Percentiles rank a stretch among this genome's conserved stretches.
These are phyloP conservation scores for Macrobrachium rosenbergii DNA, from an alignment of 1,140 invertebrate species.

Conservation along the genomic window DNA sequence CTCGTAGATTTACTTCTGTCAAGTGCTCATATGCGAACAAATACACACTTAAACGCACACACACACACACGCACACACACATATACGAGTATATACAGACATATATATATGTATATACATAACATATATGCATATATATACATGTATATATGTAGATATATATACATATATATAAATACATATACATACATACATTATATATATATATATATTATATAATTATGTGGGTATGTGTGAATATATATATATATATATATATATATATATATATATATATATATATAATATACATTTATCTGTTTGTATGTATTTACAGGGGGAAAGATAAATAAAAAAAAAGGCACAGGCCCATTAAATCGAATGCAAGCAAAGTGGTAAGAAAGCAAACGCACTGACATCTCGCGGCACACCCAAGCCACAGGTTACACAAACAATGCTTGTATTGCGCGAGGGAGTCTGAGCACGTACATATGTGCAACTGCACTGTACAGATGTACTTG, in stretches of 20 bases:
- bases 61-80: conserved; percentile 4
- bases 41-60: conserved; percentile 12
- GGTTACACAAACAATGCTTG: too few relatives aligned
- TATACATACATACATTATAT: neutral
- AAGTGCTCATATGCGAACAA: neutral
- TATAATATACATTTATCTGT: too few relatives aligned
- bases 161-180: neutral
- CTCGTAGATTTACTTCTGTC: neutral
- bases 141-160: conserved; percentile 1
- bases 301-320: too few relatives aligned
- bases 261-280: neutral
- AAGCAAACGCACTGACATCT: too few relatives aligned
- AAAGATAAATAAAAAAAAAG: too few relatives aligned
- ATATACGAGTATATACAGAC: neutral
- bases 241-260: neutral
- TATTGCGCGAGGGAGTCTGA: too few relatives aligned
- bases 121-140: neutral
- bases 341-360: too few relatives aligned
- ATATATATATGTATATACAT: neutral
- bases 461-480: too few relatives aligned
- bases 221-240: too few relatives aligned
- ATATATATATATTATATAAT: neutral
- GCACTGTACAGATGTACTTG: too few relatives aligned
- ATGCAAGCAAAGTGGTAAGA: too few relatives aligned
- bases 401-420: too few relatives aligned